Evolutionary conservation across 1,140 invertebrate species (phyloP).

Genomic region (Drosophila lacteicornis): DNA sequence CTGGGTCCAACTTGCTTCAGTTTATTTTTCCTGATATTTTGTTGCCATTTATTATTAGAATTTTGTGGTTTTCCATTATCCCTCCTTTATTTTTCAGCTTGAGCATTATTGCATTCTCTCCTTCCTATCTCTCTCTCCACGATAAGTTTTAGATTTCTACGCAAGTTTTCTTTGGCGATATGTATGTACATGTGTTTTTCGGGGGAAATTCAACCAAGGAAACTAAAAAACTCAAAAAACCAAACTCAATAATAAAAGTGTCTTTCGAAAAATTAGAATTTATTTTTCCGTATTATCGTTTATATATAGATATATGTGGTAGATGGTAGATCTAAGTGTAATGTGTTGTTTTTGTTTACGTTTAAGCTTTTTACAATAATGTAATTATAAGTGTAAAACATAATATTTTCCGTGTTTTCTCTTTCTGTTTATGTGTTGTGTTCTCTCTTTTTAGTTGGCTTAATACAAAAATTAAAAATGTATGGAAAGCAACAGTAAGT

Average conservation of each 20-base stretch:
- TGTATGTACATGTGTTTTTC: constrained; percentile 75
- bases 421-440: constrained; percentile 20
- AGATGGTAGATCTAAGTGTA: constrained; percentile 55
- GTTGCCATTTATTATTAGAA: constrained; percentile 63
- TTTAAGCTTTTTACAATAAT: constrained; percentile 77
- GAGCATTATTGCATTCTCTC: constrained; percentile 25
- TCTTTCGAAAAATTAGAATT: constrained; percentile 73
- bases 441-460: constrained; percentile 48
- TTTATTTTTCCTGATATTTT: constrained; percentile 78
- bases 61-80: constrained; percentile 13
- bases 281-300: constrained; percentile 58
- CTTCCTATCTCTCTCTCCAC: constrained; percentile 43
- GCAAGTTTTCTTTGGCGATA: constrained; percentile 69
- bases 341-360: constrained; percentile 70
- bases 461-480: constrained; percentile 77
- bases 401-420: constrained; percentile 34
- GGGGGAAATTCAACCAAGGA: constrained; percentile 25
- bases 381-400: constrained; percentile 72
- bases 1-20: constrained; percentile 80
- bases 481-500: constrained; percentile 79
- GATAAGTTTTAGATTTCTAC: constrained; percentile 53
- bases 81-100: constrained; percentile 28
- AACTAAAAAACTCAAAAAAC: constrained; percentile 21
- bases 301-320: constrained; percentile 18
- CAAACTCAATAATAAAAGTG: constrained; percentile 50